Base-by-base conservation (phyloP, 2,888 invertebrate genomes). In the Timema cristinae region DNA sequence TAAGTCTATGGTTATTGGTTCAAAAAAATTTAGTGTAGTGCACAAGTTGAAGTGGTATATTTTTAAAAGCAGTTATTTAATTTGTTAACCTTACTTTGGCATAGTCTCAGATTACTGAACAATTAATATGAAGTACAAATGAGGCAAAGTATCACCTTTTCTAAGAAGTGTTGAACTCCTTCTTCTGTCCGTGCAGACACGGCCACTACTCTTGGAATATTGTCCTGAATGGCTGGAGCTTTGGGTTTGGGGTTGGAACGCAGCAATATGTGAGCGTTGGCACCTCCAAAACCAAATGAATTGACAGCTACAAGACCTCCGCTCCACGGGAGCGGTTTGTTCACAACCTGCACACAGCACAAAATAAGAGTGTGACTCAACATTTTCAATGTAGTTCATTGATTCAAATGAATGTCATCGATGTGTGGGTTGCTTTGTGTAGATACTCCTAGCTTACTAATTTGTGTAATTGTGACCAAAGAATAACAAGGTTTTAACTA, bases 261-360 rank as follows among this genome's bases (percentile, higher is more conserved):
- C 13, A 97, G 85, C 77, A 97, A 86, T 0, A 95, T 84, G 83
- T 97, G 97, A n/a, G 94, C 95, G 83, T 97, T 97, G 63, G 96
- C 95, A 71, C 99, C 99, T 75, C 98, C 98, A 84, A 98, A 98
- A 16, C 98, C 98, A 83, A 99, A 99, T 9, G 97, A 97, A 85
- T 98, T 99, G 50, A 99, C 83, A 47, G 92, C 97, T 69, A 94
- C 90, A 73, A 94, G 86, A n/a, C 97, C 97, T 68, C 97, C 97
- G 71, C 91, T 89, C 92, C 94, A 97, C 49, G 90, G 88, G 74
- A 88, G 90, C 79, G 92, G 90, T 81, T 91, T 88, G 76, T 91
- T 88, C 32, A 98, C 94, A 68, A 98, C 95, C 86, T 86, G 79
- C 71, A 71, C 73, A 50, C 66, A 32, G 16, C 71, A 63, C 48